Evolutionary conservation across 2,797 vertebrate species (phyloP).

Genomic region (Syndactyla subalaris): DNA sequence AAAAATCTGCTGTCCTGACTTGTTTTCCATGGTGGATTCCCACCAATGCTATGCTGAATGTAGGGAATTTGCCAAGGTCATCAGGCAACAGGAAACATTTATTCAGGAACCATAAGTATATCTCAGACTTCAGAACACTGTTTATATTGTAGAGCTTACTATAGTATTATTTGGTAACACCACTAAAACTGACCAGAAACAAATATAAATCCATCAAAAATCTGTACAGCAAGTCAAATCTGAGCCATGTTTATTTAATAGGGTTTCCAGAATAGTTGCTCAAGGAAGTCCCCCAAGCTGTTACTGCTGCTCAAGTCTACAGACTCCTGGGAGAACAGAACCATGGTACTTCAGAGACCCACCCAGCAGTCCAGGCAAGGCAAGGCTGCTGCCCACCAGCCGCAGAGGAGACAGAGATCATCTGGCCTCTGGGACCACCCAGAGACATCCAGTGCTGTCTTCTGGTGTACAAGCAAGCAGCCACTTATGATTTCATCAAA

Average conservation of each 20-base stretch:
- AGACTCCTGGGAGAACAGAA: background rate
- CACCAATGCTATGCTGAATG: background rate
- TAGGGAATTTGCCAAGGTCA: background rate
- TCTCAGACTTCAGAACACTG: background rate
- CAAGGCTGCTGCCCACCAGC: background rate
- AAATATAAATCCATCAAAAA: background rate
- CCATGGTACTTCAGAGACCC: background rate
- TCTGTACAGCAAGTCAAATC: background rate
- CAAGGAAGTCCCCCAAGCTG: background rate
- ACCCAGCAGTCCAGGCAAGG: background rate
- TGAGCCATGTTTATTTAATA: background rate
- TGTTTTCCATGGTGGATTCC: background rate
- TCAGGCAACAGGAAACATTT: background rate
- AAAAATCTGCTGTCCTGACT: background rate
- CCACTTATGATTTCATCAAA: background rate
- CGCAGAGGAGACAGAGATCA: background rate
- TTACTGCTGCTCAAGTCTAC: background rate
- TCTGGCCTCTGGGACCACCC: background rate
- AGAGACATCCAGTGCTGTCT: fast-evolving
- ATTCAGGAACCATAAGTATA: background rate
- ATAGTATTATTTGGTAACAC: background rate
- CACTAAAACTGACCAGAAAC: background rate
- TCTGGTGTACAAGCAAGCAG: background rate
- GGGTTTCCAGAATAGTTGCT: background rate
- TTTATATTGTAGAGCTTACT: background rate